A percentile compares a stretch with the other conserved stretches of the same genome.
Evolutionary conservation across 2,888 invertebrate genomes (phyloP).

Genomic region (Ommatoiulus sabulosus): DNA sequence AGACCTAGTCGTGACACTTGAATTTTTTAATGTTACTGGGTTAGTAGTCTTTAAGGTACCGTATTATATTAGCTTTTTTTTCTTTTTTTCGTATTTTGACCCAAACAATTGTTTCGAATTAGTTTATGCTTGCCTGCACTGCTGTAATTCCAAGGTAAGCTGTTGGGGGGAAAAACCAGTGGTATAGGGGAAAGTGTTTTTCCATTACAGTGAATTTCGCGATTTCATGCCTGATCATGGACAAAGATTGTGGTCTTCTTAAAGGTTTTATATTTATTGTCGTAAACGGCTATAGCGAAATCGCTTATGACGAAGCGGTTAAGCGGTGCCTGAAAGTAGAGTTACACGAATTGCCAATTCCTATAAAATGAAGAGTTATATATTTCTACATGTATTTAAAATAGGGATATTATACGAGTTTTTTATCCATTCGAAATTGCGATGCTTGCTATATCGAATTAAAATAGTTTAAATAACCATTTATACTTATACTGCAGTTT

Average conservation of each 20-base stretch:
- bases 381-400: no score
- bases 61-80: background rate
- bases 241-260: background rate
- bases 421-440: no score
- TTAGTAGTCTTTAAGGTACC: slow-evolving; percentile 40
- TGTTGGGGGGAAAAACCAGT: background rate
- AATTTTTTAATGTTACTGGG: slow-evolving; percentile 7
- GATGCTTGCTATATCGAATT: no score
- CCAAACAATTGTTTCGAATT: slow-evolving; percentile 21
- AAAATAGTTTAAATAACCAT: no score
- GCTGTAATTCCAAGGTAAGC: slow-evolving; percentile 24
- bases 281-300: background rate
- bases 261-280: background rate
- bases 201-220: background rate
- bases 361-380: no score
- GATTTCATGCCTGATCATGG: background rate
- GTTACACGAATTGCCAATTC: no score
- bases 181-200: background rate
- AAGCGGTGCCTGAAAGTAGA: no score
- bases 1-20: slow-evolving; percentile 26
- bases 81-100: background rate
- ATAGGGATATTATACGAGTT: no score
- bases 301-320: no score
- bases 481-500: no score
- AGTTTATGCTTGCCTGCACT: slow-evolving; percentile 24